Evolutionary conservation across 1,140 invertebrate species (phyloP), one percentile per base, ranked within the genome.

Genomic region (Pteromalus puparum): DNA sequence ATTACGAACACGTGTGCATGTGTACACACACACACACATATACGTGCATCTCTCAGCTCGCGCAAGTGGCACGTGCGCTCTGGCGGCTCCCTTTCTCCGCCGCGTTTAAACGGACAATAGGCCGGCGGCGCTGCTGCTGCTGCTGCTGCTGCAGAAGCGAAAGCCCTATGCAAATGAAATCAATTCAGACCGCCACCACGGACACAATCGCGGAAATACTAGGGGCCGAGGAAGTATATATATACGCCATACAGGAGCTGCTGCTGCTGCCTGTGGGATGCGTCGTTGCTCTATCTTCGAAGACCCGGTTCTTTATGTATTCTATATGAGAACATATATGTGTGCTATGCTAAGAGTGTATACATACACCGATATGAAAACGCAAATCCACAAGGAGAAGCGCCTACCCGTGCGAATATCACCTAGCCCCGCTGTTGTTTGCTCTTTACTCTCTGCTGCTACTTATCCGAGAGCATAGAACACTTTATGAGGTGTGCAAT

Each of bases 111-210:
- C 38, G 81, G 30, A 38, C 81, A 61, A 72, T 74, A 9, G 15
- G 53, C 81, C 81, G 28, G 13, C 48, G 48, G 48, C 48, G 48
- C 13, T 53, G 48, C 48, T 53, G 48, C 46, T 53, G 12, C 48
- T 53, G 48, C 48, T 4, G 15, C 53, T 61, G 53, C 7, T 61
- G 15, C 38, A 30, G 26, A 67, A 3, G 38, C 24, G 48, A 81
- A 48, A 34, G 21, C 28, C 76, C 67, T 83, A 87, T 88, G 87
- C 83, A 88, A 87, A 88, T 88, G 83, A 82, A 87, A 88, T 87
- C 85, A 87, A 87, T 88, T 87, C 81, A 73, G 75, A 77, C 72
- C n/a, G 77, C n/a, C 30, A 65, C 12, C 18, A 13, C 38, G 68
- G 68, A 74, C 26, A 75, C 38, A 61, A 76, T 68, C 78, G 79